phyloP scores from a whole-genome alignment of 2,113 vertebrate genomes.

The Chionomys nivalis region DNA sequence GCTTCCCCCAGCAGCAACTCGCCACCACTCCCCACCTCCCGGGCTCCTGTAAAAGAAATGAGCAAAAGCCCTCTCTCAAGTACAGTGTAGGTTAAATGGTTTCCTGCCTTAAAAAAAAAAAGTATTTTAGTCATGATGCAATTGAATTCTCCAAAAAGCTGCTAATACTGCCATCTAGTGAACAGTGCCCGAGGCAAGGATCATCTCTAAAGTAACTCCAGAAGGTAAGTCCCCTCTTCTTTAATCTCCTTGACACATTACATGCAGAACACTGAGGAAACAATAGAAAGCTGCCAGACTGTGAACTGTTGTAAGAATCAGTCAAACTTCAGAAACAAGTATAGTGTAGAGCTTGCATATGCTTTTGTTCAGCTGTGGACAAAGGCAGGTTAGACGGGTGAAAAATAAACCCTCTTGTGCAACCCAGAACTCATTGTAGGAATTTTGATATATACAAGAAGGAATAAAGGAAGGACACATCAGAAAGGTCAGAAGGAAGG shows the following conservation, averaged over 20 bases:
- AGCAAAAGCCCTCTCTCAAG: not conserved
- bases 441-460: too few relatives aligned
- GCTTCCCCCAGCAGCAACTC: not conserved
- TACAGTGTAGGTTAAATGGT: not conserved
- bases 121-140: not conserved
- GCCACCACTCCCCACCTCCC: not conserved
- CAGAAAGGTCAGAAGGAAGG: too few relatives aligned
- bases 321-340: not conserved
- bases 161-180: constrained; percentile 78
- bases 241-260: not conserved
- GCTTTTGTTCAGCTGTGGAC: too few relatives aligned
- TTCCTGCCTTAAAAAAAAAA: not conserved
- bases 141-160: constrained; percentile 34
- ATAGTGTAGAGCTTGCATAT: too few relatives aligned
- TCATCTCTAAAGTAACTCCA: not conserved
- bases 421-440: too few relatives aligned
- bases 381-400: too few relatives aligned
- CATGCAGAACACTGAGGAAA: not conserved
- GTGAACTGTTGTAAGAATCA: not conserved
- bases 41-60: not conserved
- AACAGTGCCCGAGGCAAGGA: not conserved
- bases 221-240: not conserved
- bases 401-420: too few relatives aligned
- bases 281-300: not conserved
- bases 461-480: too few relatives aligned